Base-by-base conservation (phyloP, 2,888 invertebrate species). In the Dynastes tityus region DNA sequence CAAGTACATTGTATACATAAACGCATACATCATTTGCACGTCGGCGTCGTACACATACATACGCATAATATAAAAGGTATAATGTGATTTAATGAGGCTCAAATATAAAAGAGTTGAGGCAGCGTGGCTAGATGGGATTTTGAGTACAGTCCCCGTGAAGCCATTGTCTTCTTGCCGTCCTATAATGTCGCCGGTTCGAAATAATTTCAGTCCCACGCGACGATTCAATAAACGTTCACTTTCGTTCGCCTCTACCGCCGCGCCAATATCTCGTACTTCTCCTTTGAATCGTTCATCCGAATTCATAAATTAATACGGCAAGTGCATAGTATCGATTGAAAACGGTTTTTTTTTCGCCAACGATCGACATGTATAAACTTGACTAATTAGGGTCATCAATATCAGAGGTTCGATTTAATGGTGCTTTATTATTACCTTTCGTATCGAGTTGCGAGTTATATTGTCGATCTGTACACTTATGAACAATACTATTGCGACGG, bases 311-410 rank as follows among this genome's bases (percentile, higher is more conserved):
- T 76, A 76, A 63, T 58, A 45, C 55, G 49, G 51, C 32, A 37
- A 63, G 63, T 45, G 45, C 5, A 37, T 45, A 11, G 45, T 32
- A 63, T 63, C 32, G 32, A 63, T 63, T 32, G 63, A 32, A 51
- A 29, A 32, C 11, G 68, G 68, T 37, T 53, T 71, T 71, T 71
- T 71, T 53, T 71, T 71, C 53, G 9, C 9, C 32, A 11, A 22
- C 51, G 27, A 27, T 67, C 27, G 68, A 53, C 65, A 40, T 65
- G 65, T 65, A 45, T 45, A 58, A 55, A 76, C 76, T 76, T 65
- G 76, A 76, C 76, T 76, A 76, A 76, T 76, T 76, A 45, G 76
- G 53, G 45, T 67, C 76, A 76, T 76, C 76, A 76, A 76, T 76
- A 76, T 67, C 58, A n/a, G 29, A 51, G 27, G 53, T 32, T 6